These are phyloP conservation scores for Dendrocincla fuliginosa DNA, from an alignment of 2,797 vertebrate genomes.

Conservation along the genomic window DNA sequence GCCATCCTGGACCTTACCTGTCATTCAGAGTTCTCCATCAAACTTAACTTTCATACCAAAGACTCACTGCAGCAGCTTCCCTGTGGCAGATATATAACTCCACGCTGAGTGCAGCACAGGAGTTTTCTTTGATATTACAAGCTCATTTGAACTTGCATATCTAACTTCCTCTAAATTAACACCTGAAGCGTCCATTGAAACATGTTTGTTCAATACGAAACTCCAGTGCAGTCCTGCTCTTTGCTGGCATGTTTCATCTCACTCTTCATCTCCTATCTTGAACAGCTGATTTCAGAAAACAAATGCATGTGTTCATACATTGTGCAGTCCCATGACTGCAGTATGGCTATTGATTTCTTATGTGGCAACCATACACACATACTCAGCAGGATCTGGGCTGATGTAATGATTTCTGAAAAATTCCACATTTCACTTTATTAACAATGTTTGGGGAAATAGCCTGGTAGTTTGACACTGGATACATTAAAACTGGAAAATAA, in stretches of 20 bases:
- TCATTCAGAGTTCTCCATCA: background rate
- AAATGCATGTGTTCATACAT: background rate
- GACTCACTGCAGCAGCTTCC: background rate
- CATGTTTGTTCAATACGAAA: background rate
- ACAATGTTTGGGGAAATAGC: background rate
- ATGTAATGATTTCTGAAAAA: background rate
- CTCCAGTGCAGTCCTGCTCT: background rate
- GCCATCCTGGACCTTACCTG: background rate
- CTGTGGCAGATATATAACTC: background rate
- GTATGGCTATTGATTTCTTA: background rate
- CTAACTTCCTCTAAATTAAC: background rate
- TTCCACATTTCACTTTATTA: background rate
- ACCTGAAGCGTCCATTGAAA: background rate
- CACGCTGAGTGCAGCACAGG: fast-evolving
- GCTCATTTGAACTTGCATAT: background rate
- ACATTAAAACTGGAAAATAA: background rate
- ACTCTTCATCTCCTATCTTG: background rate
- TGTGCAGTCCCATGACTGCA: background rate
- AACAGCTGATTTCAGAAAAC: background rate
- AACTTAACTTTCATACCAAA: background rate
- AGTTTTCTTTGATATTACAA: background rate
- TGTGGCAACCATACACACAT: background rate
- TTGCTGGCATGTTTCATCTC: background rate
- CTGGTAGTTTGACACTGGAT: background rate
- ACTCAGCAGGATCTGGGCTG: background rate